Conservation (phyloP, 1,140 invertebrate genomes). For the Drosophila jambulina region DNA sequence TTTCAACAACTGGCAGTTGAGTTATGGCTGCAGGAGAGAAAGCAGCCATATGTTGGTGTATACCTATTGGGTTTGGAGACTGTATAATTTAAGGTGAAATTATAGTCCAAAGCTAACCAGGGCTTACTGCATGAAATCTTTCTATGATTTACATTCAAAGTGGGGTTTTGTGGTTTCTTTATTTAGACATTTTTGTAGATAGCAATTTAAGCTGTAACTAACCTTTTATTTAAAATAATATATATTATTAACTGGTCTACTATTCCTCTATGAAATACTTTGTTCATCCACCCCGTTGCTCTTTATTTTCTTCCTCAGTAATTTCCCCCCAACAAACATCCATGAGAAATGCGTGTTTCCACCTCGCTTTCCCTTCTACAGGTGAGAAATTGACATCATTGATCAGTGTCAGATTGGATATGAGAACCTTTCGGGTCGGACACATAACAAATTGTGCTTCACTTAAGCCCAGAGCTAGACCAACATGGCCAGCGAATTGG, state of each 20-base stretch:
- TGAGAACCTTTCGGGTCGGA: constrained; percentile 33
- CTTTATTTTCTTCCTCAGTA: background rate
- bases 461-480: background rate
- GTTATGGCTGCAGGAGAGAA: constrained; percentile 12
- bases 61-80: background rate
- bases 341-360: constrained; percentile 27
- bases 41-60: background rate
- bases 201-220: background rate
- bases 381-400: constrained; percentile 61
- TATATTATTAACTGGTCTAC: too few species aligned
- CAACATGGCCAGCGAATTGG: background rate
- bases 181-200: too few species aligned
- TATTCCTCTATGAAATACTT: background rate
- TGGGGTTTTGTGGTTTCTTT: background rate
- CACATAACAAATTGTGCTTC: constrained; percentile 37
- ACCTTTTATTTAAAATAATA: background rate
- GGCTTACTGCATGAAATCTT: background rate
- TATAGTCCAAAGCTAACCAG: background rate
- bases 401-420: constrained; percentile 61
- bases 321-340: background rate
- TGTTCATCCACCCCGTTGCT: background rate
- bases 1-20: constrained; percentile 26
- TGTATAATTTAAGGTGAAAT: background rate
- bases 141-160: background rate
- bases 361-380: constrained; percentile 6